Evolutionary conservation across 1,140 invertebrate species (phyloP), one percentile per base, ranked within the genome.

Genomic region (Scaptodrosophila lebanonensis): DNA sequence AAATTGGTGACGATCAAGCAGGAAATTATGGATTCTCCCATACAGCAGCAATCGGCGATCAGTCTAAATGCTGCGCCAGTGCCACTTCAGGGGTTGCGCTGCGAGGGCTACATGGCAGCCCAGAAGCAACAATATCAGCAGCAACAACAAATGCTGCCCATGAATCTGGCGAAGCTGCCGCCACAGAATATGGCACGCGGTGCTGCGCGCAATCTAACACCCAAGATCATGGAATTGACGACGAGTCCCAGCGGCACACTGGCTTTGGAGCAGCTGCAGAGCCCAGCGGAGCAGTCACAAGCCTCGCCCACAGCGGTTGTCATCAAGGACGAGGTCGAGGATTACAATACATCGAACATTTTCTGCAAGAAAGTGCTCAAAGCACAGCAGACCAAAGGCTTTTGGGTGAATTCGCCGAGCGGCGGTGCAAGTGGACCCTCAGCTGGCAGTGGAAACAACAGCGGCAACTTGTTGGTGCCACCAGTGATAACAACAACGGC

Each of bases 351-450:
- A 20, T 43, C 75, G 0, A 85, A 85, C 35, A 83, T 87, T 27
- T 82, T 85, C 30, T 87, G 85, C 40, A 87, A 87, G 22, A 87
- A 87, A 18, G 85, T 87, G n/a, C 48, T 85, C 0, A 85, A 86
- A 30, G 85, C 85, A 4, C 85, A 87, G 43, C 83, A 87, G 42
- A 83, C 83, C 5, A 87, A 87, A 66, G 84, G 85, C 6, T 76
- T 85, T 20, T 86, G 75, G 75, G 71, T 57, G 0, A 86, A 86
- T 58, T 85, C 83, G 0, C 83, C 83, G 1, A 85, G 59, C 30
- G 62, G 64, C 38, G 62, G 49, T 22, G 38, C 64, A 20, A 62
- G n/a, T n/a, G n/a, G n/a, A n/a, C n/a, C n/a, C n/a, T n/a, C 65
- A 32, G 56, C 17, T n/a, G 36, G 58, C 3, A 54, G 40, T 9